Conservation (phyloP, 2,888 invertebrate genomes). For the Uropetala carovei region DNA sequence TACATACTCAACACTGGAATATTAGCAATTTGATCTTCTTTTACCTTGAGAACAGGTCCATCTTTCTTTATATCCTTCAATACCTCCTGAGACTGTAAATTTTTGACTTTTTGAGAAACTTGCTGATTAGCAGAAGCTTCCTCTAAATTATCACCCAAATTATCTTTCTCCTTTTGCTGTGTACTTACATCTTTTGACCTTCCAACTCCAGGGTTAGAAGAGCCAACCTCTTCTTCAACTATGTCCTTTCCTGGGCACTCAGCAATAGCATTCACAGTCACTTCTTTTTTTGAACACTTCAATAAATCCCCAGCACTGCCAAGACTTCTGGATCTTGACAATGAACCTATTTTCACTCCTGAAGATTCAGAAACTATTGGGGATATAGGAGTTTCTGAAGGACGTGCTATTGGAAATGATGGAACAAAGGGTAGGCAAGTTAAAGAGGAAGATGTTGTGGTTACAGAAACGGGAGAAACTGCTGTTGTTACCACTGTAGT, state of each 20-base stretch:
- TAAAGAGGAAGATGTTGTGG: conserved; percentile 53
- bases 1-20: conserved; percentile 66
- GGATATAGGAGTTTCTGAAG: conserved; percentile 16
- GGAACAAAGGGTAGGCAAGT: conserved; percentile 36
- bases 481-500: conserved; percentile 55
- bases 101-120: conserved; percentile 42
- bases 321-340: conserved; percentile 41
- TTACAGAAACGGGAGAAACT: conserved; percentile 46
- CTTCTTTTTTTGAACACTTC: conserved; percentile 45
- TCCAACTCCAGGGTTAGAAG: conserved; percentile 21
- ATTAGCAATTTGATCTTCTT: conserved; percentile 66
- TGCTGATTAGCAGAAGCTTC: neutral
- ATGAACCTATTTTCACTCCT: neutral
- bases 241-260: conserved; percentile 41
- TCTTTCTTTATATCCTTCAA: conserved; percentile 72
- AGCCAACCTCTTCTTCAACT: neutral
- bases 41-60: conserved; percentile 73
- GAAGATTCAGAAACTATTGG: neutral
- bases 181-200: conserved; percentile 21
- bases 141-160: conserved; percentile 42
- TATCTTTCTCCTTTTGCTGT: conserved; percentile 30
- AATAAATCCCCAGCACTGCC: conserved; percentile 30
- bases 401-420: conserved; percentile 31
- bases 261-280: neutral
- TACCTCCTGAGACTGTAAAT: conserved; percentile 68